Percentiles rank a stretch among this genome's conserved stretches.
Conservation (phyloP, 2,888 invertebrate genomes). For the Serrognathus titanus region DNA sequence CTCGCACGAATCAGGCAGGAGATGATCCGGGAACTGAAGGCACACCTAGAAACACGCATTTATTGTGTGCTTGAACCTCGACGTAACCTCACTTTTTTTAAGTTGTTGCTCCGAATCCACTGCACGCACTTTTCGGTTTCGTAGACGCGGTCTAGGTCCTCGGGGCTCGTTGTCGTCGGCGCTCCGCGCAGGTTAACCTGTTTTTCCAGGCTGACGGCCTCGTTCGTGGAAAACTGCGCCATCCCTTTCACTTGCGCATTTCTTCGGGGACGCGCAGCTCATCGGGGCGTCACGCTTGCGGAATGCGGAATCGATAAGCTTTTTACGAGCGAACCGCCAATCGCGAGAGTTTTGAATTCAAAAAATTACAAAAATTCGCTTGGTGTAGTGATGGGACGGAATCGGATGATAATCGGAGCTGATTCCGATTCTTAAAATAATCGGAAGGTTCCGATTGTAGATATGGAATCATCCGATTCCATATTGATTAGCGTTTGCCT, state of each 20-base stretch:
- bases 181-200: constrained; percentile 38
- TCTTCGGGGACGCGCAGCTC: too few relatives aligned
- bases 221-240: constrained; percentile 52
- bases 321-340: too few relatives aligned
- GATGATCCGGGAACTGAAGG: constrained; percentile 86
- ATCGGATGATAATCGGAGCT: too few relatives aligned
- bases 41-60: constrained; percentile 64
- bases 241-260: constrained; percentile 2
- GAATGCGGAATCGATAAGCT: too few relatives aligned
- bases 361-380: too few relatives aligned
- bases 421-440: too few relatives aligned
- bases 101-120: constrained; percentile 69
- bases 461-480: too few relatives aligned
- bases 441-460: too few relatives aligned
- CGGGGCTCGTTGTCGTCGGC: constrained; percentile 29
- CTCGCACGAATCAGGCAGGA: constrained; percentile 65
- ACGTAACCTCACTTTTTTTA: constrained; percentile 57
- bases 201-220: constrained; percentile 54
- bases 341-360: too few relatives aligned
- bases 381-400: too few relatives aligned
- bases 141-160: constrained; percentile 52
- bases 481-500: too few relatives aligned
- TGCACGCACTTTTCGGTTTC: constrained; percentile 59
- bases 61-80: not conserved
- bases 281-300: too few relatives aligned